A percentile compares a stretch with the other conserved stretches of the same genome.
Conservation (phyloP, 2,113 vertebrate species). For the Sturnus vulgaris region DNA sequence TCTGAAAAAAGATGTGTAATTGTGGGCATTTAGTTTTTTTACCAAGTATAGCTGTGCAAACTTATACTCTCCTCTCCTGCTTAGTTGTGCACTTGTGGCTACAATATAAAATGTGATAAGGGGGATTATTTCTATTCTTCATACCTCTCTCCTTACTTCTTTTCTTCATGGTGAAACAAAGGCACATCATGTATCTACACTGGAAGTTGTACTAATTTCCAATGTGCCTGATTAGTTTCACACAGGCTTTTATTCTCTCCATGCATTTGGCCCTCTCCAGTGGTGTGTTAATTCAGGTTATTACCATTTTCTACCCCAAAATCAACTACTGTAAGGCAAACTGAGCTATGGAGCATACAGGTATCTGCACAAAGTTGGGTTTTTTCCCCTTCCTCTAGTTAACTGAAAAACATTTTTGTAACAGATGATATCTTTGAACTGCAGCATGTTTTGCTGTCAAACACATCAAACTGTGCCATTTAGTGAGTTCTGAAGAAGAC, state of each 20-base stretch:
- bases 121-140: not conserved
- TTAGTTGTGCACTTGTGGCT: not conserved
- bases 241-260: not conserved
- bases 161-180: not conserved
- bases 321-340: not conserved
- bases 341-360: not conserved
- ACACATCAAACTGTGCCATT: slow-evolving; percentile 6
- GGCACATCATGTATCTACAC: not conserved
- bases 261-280: not conserved
- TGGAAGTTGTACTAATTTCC: not conserved
- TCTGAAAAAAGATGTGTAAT: not conserved
- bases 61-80: not conserved
- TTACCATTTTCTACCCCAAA: not conserved
- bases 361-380: not conserved
- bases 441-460: slow-evolving; percentile 47
- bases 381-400: not conserved
- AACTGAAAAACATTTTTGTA: not conserved
- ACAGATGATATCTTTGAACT: slow-evolving; percentile 42
- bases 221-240: not conserved
- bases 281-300: not conserved
- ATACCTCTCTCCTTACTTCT: not conserved
- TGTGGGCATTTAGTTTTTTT: not conserved
- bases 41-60: not conserved
- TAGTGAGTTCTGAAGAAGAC: not conserved
- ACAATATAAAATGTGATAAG: not conserved